Percentiles rank a stretch among this genome's conserved stretches.
These are phyloP conservation scores for Scolanthus callimorphus DNA, from an alignment of 92 coral and sea anemone species.

Conservation along the genomic window DNA sequence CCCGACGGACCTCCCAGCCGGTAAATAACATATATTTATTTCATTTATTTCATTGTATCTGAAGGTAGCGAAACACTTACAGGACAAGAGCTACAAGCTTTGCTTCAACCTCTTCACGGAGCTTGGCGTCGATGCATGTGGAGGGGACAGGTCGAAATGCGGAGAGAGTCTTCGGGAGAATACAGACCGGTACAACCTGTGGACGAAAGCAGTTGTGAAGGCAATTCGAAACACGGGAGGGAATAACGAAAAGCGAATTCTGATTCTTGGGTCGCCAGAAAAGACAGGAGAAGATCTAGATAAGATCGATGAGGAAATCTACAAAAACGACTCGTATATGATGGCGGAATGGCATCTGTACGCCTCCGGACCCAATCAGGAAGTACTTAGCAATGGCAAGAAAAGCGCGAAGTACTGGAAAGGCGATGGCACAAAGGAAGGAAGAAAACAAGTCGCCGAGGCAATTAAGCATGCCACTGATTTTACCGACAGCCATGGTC, in stretches of 20 bases:
- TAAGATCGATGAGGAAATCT: constrained; percentile 40
- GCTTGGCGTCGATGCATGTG: constrained; percentile 57
- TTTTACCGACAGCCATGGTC: constrained; percentile 7
- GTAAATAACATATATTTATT: too few species aligned
- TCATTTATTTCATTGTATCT: too few species aligned
- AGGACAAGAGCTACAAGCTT: constrained; percentile 49
- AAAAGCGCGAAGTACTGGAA: constrained; percentile 52
- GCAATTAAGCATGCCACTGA: constrained; percentile 18
- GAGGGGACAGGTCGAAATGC: constrained; percentile 2
- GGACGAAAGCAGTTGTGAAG: constrained; percentile 50
- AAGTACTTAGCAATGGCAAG: too few species aligned
- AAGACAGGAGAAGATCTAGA: constrained; percentile 39
- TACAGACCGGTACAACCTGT: constrained; percentile 43
- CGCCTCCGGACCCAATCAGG: constrained; percentile 72
- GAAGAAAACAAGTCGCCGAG: constrained; percentile 14
- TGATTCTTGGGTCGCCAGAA: constrained; percentile 58
- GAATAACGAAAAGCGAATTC: constrained; percentile 40
- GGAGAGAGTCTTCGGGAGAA: constrained; percentile 39
- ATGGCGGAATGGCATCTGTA: constrained; percentile 68
- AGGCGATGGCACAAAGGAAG: too few species aligned
- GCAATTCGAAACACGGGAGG: constrained; percentile 52
- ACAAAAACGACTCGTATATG: constrained; percentile 34
- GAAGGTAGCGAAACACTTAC: constrained; percentile 42
- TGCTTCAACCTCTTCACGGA: constrained; percentile 80
- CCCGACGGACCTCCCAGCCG: too few species aligned